Evolutionary conservation across 2,797 vertebrate species (phyloP).

Genomic region (Gadopsis bispinosus): DNA sequence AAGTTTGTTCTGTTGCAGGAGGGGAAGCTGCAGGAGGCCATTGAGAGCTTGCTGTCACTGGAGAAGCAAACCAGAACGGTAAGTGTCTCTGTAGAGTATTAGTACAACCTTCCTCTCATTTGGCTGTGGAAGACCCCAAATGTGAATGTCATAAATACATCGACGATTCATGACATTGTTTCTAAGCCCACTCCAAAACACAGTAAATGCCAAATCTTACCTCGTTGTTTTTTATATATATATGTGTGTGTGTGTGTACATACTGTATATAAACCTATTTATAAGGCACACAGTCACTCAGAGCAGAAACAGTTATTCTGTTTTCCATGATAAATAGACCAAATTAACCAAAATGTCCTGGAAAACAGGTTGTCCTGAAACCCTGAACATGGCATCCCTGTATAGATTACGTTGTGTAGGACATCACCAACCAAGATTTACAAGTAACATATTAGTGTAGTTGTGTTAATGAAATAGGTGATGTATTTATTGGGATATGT

Average conservation of each 20-base stretch:
- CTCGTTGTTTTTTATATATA: too few relatives aligned
- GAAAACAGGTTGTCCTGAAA: not conserved
- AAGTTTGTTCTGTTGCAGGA: slow-evolving; percentile 83
- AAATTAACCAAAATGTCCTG: not conserved
- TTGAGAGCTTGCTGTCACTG: slow-evolving; percentile 94
- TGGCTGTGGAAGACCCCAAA: not conserved
- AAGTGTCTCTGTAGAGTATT: slow-evolving; percentile 66
- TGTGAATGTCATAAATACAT: not conserved
- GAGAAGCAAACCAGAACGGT: slow-evolving; percentile 99
- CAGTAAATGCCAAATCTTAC: not conserved
- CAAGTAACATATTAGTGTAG: not conserved
- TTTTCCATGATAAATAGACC: not conserved
- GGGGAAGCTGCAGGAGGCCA: slow-evolving; percentile 96
- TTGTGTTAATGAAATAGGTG: not conserved
- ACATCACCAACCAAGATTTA: not conserved
- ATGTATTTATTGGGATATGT: not conserved
- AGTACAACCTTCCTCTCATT: not conserved
- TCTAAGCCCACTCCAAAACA: not conserved
- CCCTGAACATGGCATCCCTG: not conserved
- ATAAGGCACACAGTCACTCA: too few relatives aligned
- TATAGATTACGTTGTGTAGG: not conserved
- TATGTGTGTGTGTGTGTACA: too few relatives aligned
- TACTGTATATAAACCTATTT: not conserved
- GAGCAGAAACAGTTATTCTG: not conserved
- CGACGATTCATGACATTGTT: not conserved